These are phyloP conservation scores for Acanthurus lineatus DNA, from an alignment of 2,797 vertebrate species.

Conservation along the genomic window DNA sequence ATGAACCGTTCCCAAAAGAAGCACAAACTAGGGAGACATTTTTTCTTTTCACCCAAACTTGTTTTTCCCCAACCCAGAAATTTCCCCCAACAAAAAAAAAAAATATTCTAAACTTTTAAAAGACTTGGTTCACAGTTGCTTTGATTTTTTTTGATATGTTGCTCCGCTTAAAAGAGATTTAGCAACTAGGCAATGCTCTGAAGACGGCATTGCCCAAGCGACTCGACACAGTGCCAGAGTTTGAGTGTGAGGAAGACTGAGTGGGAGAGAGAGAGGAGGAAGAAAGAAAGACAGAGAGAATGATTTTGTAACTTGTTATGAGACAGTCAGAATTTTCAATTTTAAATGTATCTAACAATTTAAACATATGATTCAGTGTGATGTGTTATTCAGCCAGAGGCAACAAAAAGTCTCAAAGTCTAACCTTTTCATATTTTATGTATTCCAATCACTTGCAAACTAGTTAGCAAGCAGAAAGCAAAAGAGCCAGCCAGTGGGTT, in stretches of 20 bases:
- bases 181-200: constrained; percentile 71
- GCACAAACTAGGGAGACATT: constrained; percentile 71
- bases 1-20: constrained; percentile 83
- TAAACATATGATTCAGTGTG: constrained; percentile 39
- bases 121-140: constrained; percentile 70
- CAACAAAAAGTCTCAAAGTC: constrained; percentile 35
- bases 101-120: constrained; percentile 71
- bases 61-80: constrained; percentile 65
- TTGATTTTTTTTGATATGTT: constrained; percentile 69
- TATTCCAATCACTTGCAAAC: constrained; percentile 49
- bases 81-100: constrained; percentile 54
- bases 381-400: constrained; percentile 48
- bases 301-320: constrained; percentile 53
- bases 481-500: constrained; percentile 15
- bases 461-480: constrained; percentile 44
- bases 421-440: constrained; percentile 45
- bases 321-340: constrained; percentile 52
- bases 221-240: constrained; percentile 44
- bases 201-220: constrained; percentile 56
- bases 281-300: constrained; percentile 7
- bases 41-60: constrained; percentile 65
- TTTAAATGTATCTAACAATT: constrained; percentile 38
- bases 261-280: constrained; percentile 1
- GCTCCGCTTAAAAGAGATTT: constrained; percentile 77
- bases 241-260: constrained; percentile 46